These are phyloP conservation scores for Lucinisca nassula DNA, from an alignment of 2,888 invertebrate genomes.

Conservation along the genomic window DNA sequence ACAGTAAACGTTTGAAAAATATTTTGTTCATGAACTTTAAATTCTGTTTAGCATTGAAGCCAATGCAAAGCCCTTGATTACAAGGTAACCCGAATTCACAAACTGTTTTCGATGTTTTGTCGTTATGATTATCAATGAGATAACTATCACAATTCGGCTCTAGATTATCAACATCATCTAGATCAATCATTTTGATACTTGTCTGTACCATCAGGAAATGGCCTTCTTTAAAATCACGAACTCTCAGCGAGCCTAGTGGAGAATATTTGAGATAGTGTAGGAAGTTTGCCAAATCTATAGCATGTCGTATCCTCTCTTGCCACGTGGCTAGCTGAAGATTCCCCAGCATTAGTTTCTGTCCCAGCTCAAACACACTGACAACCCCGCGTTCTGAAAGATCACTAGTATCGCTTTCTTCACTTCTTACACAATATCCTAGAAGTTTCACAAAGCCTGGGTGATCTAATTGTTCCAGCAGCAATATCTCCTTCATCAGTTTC, in stretches of 20 bases:
- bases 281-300: conserved; percentile 81
- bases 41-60: conserved; percentile 83
- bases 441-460: conserved; percentile 83
- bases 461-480: conserved; percentile 82
- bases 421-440: conserved; percentile 85
- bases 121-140: conserved; percentile 36
- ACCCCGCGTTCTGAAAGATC: conserved; percentile 85
- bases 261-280: conserved; percentile 83
- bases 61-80: conserved; percentile 79
- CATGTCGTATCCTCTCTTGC: conserved; percentile 77
- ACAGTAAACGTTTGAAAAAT: conserved; percentile 79
- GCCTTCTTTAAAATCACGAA: conserved; percentile 85
- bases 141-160: conserved; percentile 80
- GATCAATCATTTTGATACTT: conserved; percentile 84
- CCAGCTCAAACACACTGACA: conserved; percentile 84
- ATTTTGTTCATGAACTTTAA: conserved; percentile 80
- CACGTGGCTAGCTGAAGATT: conserved; percentile 79
- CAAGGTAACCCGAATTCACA: conserved; percentile 77
- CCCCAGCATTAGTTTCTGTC: conserved; percentile 78
- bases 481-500: conserved; percentile 87
- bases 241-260: conserved; percentile 84
- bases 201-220: conserved; percentile 83
- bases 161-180: conserved; percentile 85
- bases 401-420: conserved; percentile 85
- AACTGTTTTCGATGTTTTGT: neutral